Conservation (phyloP, 2,113 vertebrate genomes). For the Saimiri boliviensis region DNA sequence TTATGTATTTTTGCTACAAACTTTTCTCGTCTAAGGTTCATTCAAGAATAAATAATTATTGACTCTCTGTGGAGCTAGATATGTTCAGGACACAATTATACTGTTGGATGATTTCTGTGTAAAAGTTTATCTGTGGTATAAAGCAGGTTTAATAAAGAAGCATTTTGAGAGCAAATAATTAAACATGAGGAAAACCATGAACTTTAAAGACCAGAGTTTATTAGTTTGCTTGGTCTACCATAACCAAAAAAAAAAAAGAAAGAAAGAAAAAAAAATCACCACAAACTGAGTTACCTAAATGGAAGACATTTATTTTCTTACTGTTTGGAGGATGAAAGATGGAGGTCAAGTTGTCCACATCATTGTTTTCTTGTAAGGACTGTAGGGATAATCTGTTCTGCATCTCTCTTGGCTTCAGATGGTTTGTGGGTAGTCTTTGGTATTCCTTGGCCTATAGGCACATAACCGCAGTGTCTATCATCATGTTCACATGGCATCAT, state of each 20-base stretch:
- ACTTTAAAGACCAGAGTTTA: neutral
- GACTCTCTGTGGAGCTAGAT: neutral
- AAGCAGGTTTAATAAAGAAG: neutral
- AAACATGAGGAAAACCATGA: neutral
- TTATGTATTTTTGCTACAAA: neutral
- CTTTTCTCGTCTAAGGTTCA: neutral
- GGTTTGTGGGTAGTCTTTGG: neutral
- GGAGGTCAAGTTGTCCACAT: neutral
- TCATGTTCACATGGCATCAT: neutral
- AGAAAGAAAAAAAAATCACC: neutral
- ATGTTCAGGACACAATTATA: neutral
- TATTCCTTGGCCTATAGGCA: neutral
- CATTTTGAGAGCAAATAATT: neutral
- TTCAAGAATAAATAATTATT: neutral
- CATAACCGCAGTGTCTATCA: neutral
- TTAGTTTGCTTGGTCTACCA: neutral
- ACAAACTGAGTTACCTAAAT: neutral
- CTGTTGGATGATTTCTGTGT: neutral
- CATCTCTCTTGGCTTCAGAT: neutral
- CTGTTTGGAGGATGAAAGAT: neutral
- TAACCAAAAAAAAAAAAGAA: too few relatives aligned
- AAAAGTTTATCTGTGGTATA: neutral
- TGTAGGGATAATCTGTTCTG: neutral
- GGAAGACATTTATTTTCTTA: neutral
- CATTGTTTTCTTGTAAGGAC: neutral